These are phyloP conservation scores for Lepidurus couesii DNA, from an alignment of 1,140 invertebrate species.

Conservation along the genomic window DNA sequence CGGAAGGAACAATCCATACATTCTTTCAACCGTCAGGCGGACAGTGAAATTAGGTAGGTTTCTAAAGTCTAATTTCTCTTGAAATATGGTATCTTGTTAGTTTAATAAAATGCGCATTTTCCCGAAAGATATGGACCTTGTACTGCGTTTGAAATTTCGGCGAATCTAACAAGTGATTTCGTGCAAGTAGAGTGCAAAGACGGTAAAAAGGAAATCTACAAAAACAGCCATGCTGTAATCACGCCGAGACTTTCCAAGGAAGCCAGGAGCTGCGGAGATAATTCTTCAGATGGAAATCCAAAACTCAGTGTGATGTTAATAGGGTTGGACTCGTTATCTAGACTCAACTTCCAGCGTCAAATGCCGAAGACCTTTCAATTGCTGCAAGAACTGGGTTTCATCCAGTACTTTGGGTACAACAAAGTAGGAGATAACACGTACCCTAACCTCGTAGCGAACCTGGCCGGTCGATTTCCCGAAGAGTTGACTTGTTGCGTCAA, in stretches of 20 bases:
- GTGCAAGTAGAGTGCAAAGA: not conserved
- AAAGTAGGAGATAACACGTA: conserved; percentile 44
- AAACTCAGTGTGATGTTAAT: not conserved
- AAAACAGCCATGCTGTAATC: not conserved
- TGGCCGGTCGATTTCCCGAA: conserved; percentile 38
- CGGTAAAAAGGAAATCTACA: not conserved
- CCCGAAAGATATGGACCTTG: not conserved
- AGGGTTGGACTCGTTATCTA: not conserved
- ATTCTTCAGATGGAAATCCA: not conserved
- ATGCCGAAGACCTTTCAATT: not conserved
- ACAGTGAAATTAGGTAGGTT: not conserved
- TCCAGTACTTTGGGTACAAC: conserved; percentile 41
- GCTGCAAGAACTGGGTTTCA: conserved; percentile 23
- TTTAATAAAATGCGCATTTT: too few relatives aligned
- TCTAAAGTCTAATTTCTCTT: not conserved
- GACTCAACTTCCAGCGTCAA: not conserved
- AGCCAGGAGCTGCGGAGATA: not conserved
- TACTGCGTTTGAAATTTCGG: not conserved
- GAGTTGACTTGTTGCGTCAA: conserved; percentile 33
- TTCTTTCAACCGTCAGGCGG: not conserved
- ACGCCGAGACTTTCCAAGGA: not conserved
- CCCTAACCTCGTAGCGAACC: conserved; percentile 41
- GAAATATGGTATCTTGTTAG: not conserved
- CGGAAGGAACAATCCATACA: not conserved
- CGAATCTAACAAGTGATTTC: not conserved